phyloP scores from a whole-genome alignment of 2,888 invertebrate genomes.

The Carcina quercana region DNA sequence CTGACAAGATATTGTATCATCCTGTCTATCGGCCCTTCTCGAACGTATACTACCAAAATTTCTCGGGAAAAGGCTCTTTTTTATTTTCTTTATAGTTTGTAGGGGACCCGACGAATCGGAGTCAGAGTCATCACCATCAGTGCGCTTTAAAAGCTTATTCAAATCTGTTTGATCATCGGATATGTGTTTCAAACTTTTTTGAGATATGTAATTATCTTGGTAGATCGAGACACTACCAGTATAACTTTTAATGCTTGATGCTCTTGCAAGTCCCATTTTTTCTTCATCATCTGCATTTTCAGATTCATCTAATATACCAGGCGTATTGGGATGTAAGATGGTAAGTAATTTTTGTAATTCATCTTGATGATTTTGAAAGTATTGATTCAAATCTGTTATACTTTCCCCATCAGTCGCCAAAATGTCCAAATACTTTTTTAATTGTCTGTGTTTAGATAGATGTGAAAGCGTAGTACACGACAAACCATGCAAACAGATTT shows the following conservation, averaged over 20 bases:
- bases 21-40: slow-evolving; percentile 66
- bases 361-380: slow-evolving; percentile 56
- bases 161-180: slow-evolving; percentile 60
- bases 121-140: slow-evolving; percentile 58
- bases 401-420: slow-evolving; percentile 67
- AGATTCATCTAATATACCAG: slow-evolving; percentile 48
- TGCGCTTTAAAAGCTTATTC: slow-evolving; percentile 68
- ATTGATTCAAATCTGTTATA: slow-evolving; percentile 51
- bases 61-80: slow-evolving; percentile 74
- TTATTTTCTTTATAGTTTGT: slow-evolving; percentile 76
- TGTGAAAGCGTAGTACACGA: slow-evolving; percentile 36
- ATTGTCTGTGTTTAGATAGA: slow-evolving; percentile 45
- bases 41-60: slow-evolving; percentile 76
- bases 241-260: slow-evolving; percentile 45
- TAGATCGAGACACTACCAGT: slow-evolving; percentile 50
- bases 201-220: slow-evolving; percentile 49
- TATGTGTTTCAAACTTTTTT: slow-evolving; percentile 50
- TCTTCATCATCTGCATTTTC: slow-evolving; percentile 57
- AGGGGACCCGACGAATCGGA: slow-evolving; percentile 63
- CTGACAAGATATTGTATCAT: slow-evolving; percentile 68
- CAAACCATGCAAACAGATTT: slow-evolving; percentile 70
- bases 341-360: slow-evolving; percentile 51
- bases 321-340: slow-evolving; percentile 53
- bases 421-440: slow-evolving; percentile 77
- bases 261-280: slow-evolving; percentile 39